Base-by-base conservation (phyloP, 2,797 vertebrate genomes). In the Dipus sagitta region DNA sequence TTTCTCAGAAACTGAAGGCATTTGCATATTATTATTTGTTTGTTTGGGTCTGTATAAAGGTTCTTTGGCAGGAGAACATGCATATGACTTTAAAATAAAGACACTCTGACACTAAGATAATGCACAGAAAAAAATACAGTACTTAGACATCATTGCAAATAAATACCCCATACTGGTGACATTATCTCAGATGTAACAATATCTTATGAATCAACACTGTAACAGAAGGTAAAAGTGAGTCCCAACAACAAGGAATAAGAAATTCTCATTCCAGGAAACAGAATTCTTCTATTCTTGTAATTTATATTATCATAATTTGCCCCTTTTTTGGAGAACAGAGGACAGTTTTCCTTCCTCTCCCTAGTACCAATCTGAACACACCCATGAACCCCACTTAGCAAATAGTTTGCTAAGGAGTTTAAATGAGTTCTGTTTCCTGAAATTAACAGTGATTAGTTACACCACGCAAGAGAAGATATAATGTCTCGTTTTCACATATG, bases 111-210 rank as follows among this genome's bases (percentile, higher is more conserved):
- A 98, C 99, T 99, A 99, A 99, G 98, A 97, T 99, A 99, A 99
- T 99, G 99, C 99, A 99, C 99, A 99, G 99, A 98, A 98, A 99
- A 99, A 99, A 99, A 99, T 99, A 99, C 99, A 99, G 99, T 99
- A 99, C 99, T 99, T 98, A 95, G 98, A 99, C 98, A 98, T 98
- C 28, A 97, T 98, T 98, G 99, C 98, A 99, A 99, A 99, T 99
- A 99, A 99, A 99, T 99, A 99, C 98, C 99, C 99, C 98, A 98
- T 98, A 99, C 99, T 99, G 98, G 98, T 98, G 99, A 95, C 98
- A 99, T 99, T 93, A 96, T 95, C 98, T 98, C 99, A 99, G 99
- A 99, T 98, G 99, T 98, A 99, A 99, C 99, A 99, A 99, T 99
- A 98, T 99, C 98, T 98, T 98, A 98, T 98, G 98, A 98, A 98